These are phyloP conservation scores for Watsonalla binaria DNA, from an alignment of 2,888 invertebrate genomes.

Conservation along the genomic window DNA sequence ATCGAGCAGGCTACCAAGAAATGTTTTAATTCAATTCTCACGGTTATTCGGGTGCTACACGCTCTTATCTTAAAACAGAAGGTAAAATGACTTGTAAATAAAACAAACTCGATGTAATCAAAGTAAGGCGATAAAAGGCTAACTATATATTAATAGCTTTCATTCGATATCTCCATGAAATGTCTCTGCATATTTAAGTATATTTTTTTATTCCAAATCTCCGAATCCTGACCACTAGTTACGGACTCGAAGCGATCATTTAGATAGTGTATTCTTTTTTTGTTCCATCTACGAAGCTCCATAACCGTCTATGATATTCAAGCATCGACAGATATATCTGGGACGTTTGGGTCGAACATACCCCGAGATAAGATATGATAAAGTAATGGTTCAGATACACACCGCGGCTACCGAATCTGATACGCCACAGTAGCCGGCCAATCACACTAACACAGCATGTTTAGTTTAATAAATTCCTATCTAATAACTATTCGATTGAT, in stretches of 20 bases:
- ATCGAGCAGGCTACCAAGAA: too few relatives aligned
- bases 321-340: slow-evolving; percentile 65
- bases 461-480: slow-evolving; percentile 62
- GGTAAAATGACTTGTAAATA: neutral
- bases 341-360: slow-evolving; percentile 35
- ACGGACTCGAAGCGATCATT: slow-evolving; percentile 50
- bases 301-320: slow-evolving; percentile 59
- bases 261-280: slow-evolving; percentile 60
- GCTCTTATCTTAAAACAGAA: neutral
- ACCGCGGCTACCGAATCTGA: slow-evolving; percentile 66
- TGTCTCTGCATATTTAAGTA: slow-evolving; percentile 48
- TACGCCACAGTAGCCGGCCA: slow-evolving; percentile 58
- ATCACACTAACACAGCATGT: slow-evolving; percentile 43
- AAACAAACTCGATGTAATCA: neutral
- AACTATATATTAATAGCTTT: neutral
- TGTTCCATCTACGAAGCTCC: slow-evolving; percentile 54
- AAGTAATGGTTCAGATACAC: slow-evolving; percentile 62
- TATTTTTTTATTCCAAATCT: slow-evolving; percentile 45
- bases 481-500: slow-evolving; percentile 53
- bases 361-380: slow-evolving; percentile 61
- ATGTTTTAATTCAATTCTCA: neutral
- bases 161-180: slow-evolving; percentile 39
- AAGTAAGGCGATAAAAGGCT: slow-evolving; percentile 1
- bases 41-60: neutral
- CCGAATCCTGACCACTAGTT: slow-evolving; percentile 60